These are phyloP conservation scores for Flexamia atlantica DNA, from an alignment of 2,888 invertebrate genomes.

Conservation along the genomic window DNA sequence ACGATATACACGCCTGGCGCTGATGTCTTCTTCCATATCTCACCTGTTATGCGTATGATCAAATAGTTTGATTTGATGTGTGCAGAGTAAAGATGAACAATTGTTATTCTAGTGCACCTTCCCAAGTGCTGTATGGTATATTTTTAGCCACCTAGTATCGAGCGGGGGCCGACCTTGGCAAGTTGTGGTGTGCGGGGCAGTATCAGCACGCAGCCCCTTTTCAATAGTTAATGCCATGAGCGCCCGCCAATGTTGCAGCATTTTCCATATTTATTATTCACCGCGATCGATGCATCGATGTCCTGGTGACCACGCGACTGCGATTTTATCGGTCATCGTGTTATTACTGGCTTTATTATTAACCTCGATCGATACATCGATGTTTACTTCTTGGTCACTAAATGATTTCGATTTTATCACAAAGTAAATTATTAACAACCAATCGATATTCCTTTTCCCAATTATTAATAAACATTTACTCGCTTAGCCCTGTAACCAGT, in stretches of 20 bases:
- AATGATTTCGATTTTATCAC: neutral
- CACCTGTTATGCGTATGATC: too few relatives aligned
- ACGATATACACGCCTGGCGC: too few relatives aligned
- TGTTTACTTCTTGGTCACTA: neutral
- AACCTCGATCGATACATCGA: neutral
- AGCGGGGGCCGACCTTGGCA: neutral
- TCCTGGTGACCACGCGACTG: neutral
- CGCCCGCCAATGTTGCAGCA: slow-evolving; percentile 33
- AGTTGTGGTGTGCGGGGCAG: neutral
- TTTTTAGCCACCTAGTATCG: neutral
- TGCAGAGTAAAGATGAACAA: too few relatives aligned
- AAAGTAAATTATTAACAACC: too few relatives aligned
- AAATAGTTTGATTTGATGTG: too few relatives aligned
- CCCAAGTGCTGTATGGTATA: too few relatives aligned
- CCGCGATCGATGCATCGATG: slow-evolving; percentile 24
- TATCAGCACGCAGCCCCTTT: slow-evolving; percentile 17
- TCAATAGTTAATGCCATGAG: slow-evolving; percentile 11
- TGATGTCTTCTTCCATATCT: too few relatives aligned
- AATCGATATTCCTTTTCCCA: too few relatives aligned
- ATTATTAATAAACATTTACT: too few relatives aligned
- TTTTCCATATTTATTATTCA: slow-evolving; percentile 28
- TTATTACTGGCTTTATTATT: slow-evolving; percentile 4
- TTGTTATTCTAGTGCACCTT: too few relatives aligned
- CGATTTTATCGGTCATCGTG: slow-evolving; percentile 30
- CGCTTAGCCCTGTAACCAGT: too few relatives aligned